phyloP scores from a whole-genome alignment of 2,113 vertebrate genomes.

The Odocoileus hemionus region DNA sequence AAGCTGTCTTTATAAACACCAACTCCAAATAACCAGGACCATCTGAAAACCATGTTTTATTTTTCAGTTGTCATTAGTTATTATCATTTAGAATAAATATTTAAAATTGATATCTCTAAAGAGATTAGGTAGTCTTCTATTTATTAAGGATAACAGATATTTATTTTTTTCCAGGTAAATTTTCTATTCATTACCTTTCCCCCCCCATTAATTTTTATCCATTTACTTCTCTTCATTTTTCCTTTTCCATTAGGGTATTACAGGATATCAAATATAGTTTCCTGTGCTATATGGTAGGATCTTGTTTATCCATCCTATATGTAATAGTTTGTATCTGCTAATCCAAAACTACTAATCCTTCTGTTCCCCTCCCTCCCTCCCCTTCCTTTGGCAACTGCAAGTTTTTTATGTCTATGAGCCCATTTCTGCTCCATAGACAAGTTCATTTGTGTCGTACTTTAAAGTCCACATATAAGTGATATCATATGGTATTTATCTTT shows the following conservation, averaged over 20 bases:
- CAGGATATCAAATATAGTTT: neutral
- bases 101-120: neutral
- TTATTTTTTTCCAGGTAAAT: neutral
- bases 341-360: neutral
- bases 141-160: neutral
- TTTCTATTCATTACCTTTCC: neutral
- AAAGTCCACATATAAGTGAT: neutral
- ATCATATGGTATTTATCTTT: neutral
- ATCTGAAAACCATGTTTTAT: neutral
- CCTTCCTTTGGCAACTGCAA: neutral
- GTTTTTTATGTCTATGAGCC: neutral
- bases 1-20: neutral
- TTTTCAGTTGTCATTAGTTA: neutral
- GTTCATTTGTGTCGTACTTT: neutral
- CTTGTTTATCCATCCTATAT: neutral
- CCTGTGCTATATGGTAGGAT: neutral
- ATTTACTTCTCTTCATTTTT: neutral
- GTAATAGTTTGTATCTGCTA: neutral
- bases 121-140: neutral
- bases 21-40: neutral
- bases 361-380: neutral
- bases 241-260: neutral
- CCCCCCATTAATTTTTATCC: neutral
- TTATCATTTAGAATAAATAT: neutral
- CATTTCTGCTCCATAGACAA: neutral